phyloP scores from a whole-genome alignment of 2,888 invertebrate genomes.

The Drosophila suboccidentalis region DNA sequence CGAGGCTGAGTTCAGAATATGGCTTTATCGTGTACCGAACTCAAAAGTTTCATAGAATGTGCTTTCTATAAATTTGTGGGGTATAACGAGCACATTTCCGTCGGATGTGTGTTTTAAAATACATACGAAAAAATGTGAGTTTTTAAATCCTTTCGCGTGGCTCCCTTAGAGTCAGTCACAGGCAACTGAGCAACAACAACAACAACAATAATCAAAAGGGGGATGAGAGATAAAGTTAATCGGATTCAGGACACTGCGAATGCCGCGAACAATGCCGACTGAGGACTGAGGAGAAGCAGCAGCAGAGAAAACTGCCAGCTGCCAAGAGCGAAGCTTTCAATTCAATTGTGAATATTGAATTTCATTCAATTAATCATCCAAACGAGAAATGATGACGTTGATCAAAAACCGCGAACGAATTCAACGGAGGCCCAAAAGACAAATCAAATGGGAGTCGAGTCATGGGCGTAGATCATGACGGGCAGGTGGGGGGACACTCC shows the following conservation, averaged over 20 bases:
- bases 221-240: conserved; percentile 40
- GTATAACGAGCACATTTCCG: conserved; percentile 49
- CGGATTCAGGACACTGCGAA: conserved; percentile 55
- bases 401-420: conserved; percentile 62
- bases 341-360: conserved; percentile 76
- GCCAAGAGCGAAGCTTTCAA: conserved; percentile 39
- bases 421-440: conserved; percentile 33
- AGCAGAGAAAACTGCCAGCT: conserved; percentile 11
- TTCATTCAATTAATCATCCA: conserved; percentile 71
- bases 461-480: background rate
- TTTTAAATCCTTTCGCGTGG: conserved; percentile 55
- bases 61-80: conserved; percentile 23
- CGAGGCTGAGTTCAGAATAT: conserved; percentile 35
- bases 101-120: conserved; percentile 29
- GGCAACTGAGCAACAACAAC: conserved; percentile 38
- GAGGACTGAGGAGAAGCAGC: background rate
- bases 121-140: conserved; percentile 27
- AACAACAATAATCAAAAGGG: conserved; percentile 19
- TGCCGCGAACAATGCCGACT: conserved; percentile 48
- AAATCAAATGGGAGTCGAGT: conserved; percentile 27
- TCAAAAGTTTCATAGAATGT: conserved; percentile 37
- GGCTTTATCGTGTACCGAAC: conserved; percentile 50
- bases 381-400: conserved; percentile 61
- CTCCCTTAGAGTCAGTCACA: conserved; percentile 29
- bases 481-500: conserved; percentile 11